Percentiles rank a stretch among this genome's conserved stretches.
Evolutionary conservation across 1,140 invertebrate species (phyloP).

Genomic region (Cyclargus thomasi): DNA sequence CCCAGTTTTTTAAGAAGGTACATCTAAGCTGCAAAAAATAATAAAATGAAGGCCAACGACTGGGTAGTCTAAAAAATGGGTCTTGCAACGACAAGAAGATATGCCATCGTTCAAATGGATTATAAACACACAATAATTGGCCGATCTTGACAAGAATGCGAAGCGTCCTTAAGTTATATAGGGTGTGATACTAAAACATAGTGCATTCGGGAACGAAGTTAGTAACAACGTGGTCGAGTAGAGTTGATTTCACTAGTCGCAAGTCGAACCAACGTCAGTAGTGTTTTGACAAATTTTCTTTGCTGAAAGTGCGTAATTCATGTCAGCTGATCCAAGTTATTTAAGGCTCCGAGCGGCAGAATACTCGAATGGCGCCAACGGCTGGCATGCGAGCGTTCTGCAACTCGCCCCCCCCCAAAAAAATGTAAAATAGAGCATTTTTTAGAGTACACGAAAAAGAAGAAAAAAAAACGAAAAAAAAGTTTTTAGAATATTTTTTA

Average conservation of each 20-base stretch:
- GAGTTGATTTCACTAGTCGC: constrained; percentile 76
- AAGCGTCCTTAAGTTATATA: constrained; percentile 30
- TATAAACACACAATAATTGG: constrained; percentile 3
- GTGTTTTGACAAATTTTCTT: constrained; percentile 78
- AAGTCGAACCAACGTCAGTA: constrained; percentile 73
- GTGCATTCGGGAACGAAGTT: constrained; percentile 58
- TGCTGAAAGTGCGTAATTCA: constrained; percentile 77
- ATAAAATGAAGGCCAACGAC: too few relatives aligned
- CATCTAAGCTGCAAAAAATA: too few relatives aligned
- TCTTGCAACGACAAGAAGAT: too few relatives aligned
- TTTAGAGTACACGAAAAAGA: constrained; percentile 58
- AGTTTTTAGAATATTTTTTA: constrained; percentile 50
- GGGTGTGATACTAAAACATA: constrained; percentile 65
- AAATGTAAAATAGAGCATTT: constrained; percentile 65
- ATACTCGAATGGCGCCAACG: constrained; percentile 52
- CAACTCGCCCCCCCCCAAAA: constrained; percentile 32
- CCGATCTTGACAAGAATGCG: neutral
- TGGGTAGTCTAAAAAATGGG: too few relatives aligned
- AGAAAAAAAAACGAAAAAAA: constrained; percentile 34
- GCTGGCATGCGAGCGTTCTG: constrained; percentile 58
- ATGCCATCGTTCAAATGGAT: too few relatives aligned
- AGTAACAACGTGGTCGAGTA: constrained; percentile 71
- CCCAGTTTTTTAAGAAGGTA: too few relatives aligned
- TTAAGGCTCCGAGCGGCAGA: constrained; percentile 45
- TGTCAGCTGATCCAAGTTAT: constrained; percentile 71